These are phyloP conservation scores for Bibio marci DNA, from an alignment of 2,888 invertebrate genomes.

Conservation along the genomic window DNA sequence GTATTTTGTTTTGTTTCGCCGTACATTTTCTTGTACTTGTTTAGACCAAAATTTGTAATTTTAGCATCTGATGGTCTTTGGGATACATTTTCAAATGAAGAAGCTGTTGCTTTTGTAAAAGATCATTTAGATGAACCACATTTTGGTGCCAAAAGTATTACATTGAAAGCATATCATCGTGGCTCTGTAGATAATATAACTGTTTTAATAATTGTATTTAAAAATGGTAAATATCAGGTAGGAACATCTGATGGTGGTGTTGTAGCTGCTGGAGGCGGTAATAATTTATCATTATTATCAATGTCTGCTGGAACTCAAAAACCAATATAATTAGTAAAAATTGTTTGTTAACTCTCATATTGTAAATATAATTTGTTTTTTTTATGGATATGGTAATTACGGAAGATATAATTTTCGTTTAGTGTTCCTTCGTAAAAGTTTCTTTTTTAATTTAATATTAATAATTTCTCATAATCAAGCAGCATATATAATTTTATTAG, in stretches of 20 bases:
- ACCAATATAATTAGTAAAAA: too few species aligned
- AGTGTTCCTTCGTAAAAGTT: too few species aligned
- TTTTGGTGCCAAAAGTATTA: constrained; percentile 81
- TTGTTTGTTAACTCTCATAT: too few species aligned
- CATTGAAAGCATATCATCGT: constrained; percentile 76
- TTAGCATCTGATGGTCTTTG: constrained; percentile 91
- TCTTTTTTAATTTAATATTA: too few species aligned
- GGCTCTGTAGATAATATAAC: constrained; percentile 94
- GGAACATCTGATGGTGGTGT: constrained; percentile 9
- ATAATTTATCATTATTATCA: too few species aligned
- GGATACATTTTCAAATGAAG: constrained; percentile 92
- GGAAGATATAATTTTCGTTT: too few species aligned
- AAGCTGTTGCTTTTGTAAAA: constrained; percentile 77
- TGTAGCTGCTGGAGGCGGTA: too few species aligned
- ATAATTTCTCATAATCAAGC: too few species aligned
- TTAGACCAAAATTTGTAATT: constrained; percentile 66
- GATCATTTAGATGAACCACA: constrained; percentile 71
- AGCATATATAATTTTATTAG: too few species aligned
- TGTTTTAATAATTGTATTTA: constrained; percentile 74
- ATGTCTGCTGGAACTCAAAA: too few species aligned
- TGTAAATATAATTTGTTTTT: too few species aligned
- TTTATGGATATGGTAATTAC: too few species aligned
- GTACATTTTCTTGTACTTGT: not conserved
- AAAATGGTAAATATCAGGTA: constrained; percentile 31
- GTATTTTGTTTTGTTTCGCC: not conserved